Evolutionary conservation across 2,888 invertebrate species (phyloP), one percentile per base, ranked within the genome.

Genomic region (Embidobia sp.): DNA sequence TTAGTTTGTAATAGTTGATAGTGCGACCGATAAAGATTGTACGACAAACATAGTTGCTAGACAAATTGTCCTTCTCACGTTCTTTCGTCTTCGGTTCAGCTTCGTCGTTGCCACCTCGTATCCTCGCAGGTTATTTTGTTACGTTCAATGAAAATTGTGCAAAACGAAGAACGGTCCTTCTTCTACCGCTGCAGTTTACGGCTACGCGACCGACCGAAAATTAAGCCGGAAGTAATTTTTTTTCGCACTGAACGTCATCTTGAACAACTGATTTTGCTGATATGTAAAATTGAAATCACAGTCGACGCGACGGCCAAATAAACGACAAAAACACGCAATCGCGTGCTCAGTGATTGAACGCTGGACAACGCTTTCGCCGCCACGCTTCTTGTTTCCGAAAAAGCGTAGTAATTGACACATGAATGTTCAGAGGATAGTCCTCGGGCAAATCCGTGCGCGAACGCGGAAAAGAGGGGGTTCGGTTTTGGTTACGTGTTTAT

Each of bases 11-110:
- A 63, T 80, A 80, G 77, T 81, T 64, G 73, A 80, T 80, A 80
- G 79, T 46, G 61, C 67, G 55, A 78, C 78, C 67, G 78, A 82
- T 80, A 79, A 74, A 82, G 82, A 84, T 81, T 83, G 81, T 81
- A 83, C 83, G 81, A 82, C 79, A 83, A 79, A 77, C 78, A 79
- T 64, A 18, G 6, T 61, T 72, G 22, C 15, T 46, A n/a, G n/a
- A n/a, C n/a, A n/a, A n/a, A n/a, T n/a, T n/a, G n/a, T n/a, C n/a
- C n/a, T n/a, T n/a, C n/a, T n/a, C n/a, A n/a, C n/a, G n/a, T n/a
- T n/a, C n/a, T n/a, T n/a, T n/a, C n/a, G n/a, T n/a, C n/a, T n/a
- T n/a, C n/a, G n/a, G n/a, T n/a, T n/a, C n/a, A n/a, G n/a, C n/a
- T n/a, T n/a, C n/a, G n/a, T n/a, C n/a, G n/a, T n/a, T n/a, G n/a